phyloP scores from a whole-genome alignment of 2,113 vertebrate genomes.

The Rhinichthys klamathensis region DNA sequence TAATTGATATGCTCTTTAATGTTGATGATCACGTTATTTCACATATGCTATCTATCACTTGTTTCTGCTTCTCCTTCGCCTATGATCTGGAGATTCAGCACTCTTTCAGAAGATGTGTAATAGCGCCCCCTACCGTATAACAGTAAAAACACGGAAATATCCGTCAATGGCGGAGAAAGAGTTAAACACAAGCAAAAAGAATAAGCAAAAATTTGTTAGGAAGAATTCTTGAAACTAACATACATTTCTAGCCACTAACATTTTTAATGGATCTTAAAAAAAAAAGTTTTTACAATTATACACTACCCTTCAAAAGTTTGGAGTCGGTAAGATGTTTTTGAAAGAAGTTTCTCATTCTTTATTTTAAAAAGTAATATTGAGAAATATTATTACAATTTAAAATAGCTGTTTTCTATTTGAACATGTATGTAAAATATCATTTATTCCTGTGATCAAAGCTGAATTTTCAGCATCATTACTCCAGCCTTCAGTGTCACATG shows the following conservation, averaged over 20 bases:
- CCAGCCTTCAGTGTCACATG: not conserved
- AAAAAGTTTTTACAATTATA: not conserved
- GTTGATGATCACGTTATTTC: too few relatives aligned
- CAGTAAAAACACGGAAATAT: too few relatives aligned
- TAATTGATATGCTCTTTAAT: too few relatives aligned
- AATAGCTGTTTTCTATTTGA: not conserved
- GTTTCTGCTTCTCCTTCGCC: too few relatives aligned
- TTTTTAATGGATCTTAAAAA: not conserved
- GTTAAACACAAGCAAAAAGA: too few relatives aligned
- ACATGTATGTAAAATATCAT: not conserved
- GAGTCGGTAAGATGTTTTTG: not conserved
- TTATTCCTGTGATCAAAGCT: not conserved
- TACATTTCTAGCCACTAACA: not conserved
- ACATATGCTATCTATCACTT: too few relatives aligned
- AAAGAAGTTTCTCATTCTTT: not conserved
- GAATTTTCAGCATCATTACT: not conserved
- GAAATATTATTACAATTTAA: not conserved
- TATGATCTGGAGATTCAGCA: too few relatives aligned
- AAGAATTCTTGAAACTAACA: not conserved
- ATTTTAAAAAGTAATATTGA: not conserved
- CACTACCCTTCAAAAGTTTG: not conserved
- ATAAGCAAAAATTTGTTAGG: not conserved
- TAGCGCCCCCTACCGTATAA: too few relatives aligned
- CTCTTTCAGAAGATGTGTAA: too few relatives aligned
- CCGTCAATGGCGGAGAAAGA: too few relatives aligned